Percentiles rank a stretch among this genome's conserved stretches.
phyloP scores from a whole-genome alignment of 2,888 invertebrate species.

The Orthonevra nobilis region DNA sequence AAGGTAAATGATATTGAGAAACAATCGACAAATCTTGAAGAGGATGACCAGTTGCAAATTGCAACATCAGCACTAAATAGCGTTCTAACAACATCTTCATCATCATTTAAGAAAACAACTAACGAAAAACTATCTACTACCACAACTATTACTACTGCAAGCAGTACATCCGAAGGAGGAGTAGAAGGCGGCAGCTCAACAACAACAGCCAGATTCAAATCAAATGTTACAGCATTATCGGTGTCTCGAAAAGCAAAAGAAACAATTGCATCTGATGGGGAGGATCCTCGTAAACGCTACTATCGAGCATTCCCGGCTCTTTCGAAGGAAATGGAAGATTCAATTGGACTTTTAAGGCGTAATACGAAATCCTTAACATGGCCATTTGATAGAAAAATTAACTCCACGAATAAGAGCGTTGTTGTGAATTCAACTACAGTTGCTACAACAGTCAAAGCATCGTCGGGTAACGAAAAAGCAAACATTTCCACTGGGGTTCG shows the following conservation, averaged over 20 bases:
- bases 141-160: constrained; percentile 8
- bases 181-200: constrained; percentile 11
- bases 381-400: constrained; percentile 74
- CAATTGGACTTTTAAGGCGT: constrained; percentile 73
- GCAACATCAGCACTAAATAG: constrained; percentile 48
- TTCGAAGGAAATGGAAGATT: constrained; percentile 81
- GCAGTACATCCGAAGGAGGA: constrained; percentile 33
- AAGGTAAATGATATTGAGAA: constrained; percentile 87
- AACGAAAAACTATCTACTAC: constrained; percentile 39
- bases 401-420: constrained; percentile 74
- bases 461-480: constrained; percentile 19
- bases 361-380: constrained; percentile 75
- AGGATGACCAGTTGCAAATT: constrained; percentile 71
- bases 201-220: constrained; percentile 16
- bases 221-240: constrained; percentile 32
- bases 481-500: constrained; percentile 14
- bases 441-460: constrained; percentile 71
- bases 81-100: constrained; percentile 50
- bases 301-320: constrained; percentile 89
- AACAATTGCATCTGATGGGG: constrained; percentile 48
- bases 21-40: constrained; percentile 73
- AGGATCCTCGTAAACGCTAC: constrained; percentile 87
- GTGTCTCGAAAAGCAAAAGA: constrained; percentile 57
- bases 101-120: constrained; percentile 50
- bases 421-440: constrained; percentile 66